A percentile compares a stretch with the other conserved stretches of the same genome.
phyloP scores from a whole-genome alignment of 2,113 vertebrate genomes.

The cattle (Bos taurus) region DNA sequence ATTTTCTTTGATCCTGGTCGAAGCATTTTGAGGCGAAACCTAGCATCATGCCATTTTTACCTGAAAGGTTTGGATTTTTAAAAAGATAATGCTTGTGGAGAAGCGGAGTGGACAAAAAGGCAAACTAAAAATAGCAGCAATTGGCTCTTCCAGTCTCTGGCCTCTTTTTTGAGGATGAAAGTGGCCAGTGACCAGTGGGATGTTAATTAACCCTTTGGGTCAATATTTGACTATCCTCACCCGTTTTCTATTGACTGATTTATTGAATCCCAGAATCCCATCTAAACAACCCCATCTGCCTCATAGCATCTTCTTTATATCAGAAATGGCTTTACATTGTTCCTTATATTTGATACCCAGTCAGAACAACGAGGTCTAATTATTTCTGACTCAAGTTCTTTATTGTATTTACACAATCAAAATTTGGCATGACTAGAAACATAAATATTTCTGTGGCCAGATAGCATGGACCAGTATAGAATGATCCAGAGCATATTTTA shows the following conservation, averaged over 20 bases:
- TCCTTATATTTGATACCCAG: neutral
- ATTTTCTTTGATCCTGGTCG: neutral
- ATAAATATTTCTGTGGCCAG: neutral
- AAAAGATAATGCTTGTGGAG: neutral
- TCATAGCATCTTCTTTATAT: neutral
- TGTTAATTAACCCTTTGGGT: neutral
- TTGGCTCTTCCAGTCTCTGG: neutral
- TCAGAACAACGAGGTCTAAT: neutral
- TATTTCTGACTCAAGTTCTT: neutral
- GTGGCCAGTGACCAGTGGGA: neutral
- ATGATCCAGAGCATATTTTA: neutral
- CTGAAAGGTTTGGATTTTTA: neutral
- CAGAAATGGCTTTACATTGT: neutral
- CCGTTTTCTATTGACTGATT: neutral
- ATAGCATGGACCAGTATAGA: neutral
- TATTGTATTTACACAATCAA: neutral
- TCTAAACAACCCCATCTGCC: neutral
- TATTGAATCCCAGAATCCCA: neutral
- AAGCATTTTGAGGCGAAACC: neutral
- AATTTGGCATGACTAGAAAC: neutral
- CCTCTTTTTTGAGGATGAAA: neutral
- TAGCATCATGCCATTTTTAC: neutral
- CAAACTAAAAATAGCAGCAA: too few species aligned
- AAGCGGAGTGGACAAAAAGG: neutral
- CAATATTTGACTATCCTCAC: neutral